Conservation (phyloP, 2,113 vertebrate species). For the Columbina picui region DNA sequence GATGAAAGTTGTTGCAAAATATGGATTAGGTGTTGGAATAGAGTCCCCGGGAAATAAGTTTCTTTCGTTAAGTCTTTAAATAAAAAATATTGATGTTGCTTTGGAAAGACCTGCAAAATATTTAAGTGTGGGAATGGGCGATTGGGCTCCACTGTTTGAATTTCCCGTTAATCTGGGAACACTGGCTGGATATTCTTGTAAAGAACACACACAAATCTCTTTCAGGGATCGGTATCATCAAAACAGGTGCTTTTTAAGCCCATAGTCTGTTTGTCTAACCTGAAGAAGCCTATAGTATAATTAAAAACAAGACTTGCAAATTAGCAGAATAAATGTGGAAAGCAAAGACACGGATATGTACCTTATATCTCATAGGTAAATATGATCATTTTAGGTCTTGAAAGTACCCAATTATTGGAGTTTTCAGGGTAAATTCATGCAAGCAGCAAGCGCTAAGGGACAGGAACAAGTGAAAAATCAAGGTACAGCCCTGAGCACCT, state of each 20-base stretch:
- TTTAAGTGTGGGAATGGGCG: neutral
- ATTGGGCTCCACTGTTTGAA: neutral
- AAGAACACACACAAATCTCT: neutral
- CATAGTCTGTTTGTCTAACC: neutral
- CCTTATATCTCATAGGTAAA: accelerated
- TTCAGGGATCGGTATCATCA: accelerated
- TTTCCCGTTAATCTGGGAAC: too few species aligned
- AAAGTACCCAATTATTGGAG: neutral
- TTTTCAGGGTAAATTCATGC: neutral
- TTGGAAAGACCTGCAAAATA: neutral
- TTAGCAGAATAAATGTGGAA: accelerated
- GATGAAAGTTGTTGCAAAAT: neutral
- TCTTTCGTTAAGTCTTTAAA: neutral
- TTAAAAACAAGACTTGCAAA: neutral
- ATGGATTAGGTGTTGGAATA: neutral
- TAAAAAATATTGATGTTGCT: neutral
- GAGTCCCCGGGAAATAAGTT: neutral
- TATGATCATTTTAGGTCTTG: accelerated
- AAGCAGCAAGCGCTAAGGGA: neutral
- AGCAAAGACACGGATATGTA: accelerated
- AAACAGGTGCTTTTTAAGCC: neutral
- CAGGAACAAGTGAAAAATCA: neutral
- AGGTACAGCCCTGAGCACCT: neutral
- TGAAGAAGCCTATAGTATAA: neutral
- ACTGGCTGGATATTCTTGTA: too few species aligned